phyloP scores from a whole-genome alignment of 2,113 vertebrate species.

The Coptodon rendalli region DNA sequence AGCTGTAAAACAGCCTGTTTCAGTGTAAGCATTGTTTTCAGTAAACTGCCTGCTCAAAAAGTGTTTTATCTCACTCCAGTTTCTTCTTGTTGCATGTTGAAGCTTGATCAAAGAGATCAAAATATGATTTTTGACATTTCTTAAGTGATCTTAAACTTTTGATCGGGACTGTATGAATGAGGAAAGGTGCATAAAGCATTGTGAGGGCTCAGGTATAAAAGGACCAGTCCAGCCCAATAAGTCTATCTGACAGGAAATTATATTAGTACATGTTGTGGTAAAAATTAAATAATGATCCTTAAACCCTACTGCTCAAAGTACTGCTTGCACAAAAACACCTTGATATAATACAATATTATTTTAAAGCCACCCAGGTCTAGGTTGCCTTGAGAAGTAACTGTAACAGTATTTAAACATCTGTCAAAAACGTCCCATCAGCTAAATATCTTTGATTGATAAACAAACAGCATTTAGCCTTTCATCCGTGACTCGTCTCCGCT shows the following conservation, averaged over 20 bases:
- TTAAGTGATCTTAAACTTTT: background rate
- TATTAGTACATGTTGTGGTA: background rate
- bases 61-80: background rate
- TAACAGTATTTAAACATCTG: background rate
- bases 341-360: background rate
- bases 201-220: background rate
- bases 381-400: background rate
- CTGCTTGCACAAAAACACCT: background rate
- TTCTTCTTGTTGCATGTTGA: background rate
- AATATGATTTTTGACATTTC: background rate
- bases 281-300: background rate
- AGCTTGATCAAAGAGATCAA: background rate
- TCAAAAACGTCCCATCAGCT: background rate
- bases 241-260: background rate
- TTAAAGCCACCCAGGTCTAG: accelerated
- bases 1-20: background rate
- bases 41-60: background rate
- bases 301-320: background rate
- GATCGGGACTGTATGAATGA: background rate
- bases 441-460: background rate
- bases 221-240: background rate
- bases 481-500: background rate
- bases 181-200: background rate
- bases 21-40: background rate
- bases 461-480: background rate